Conservation (phyloP, 1,140 invertebrate species). For the Anoplophora glabripennis region DNA sequence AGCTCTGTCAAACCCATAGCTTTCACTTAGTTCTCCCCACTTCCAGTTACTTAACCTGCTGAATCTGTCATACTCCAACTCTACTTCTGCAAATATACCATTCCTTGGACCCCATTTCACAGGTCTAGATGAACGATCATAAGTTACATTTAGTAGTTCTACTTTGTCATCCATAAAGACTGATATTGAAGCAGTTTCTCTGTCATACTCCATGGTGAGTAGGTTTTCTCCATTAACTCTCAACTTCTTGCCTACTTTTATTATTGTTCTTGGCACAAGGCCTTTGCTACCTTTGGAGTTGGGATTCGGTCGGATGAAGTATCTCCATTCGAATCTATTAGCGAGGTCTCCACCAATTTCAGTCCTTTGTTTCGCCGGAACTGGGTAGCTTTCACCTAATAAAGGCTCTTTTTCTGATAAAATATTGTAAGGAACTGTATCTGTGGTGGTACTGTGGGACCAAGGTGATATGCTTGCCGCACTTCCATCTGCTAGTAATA, state of each 20-base stretch:
- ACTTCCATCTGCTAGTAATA: slow-evolving; percentile 76
- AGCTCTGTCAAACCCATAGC: slow-evolving; percentile 82
- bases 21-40: slow-evolving; percentile 86
- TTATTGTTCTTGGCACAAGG: slow-evolving; percentile 59
- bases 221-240: slow-evolving; percentile 89
- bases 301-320: slow-evolving; percentile 72
- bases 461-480: slow-evolving; percentile 77
- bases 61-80: slow-evolving; percentile 89
- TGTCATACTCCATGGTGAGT: slow-evolving; percentile 88
- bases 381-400: slow-evolving; percentile 83
- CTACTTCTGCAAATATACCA: slow-evolving; percentile 81
- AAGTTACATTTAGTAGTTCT: slow-evolving; percentile 87
- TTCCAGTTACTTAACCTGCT: slow-evolving; percentile 87
- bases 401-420: slow-evolving; percentile 79
- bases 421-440: slow-evolving; percentile 81
- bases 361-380: slow-evolving; percentile 84
- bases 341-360: slow-evolving; percentile 86
- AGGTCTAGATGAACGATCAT: slow-evolving; percentile 86
- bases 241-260: slow-evolving; percentile 79
- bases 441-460: slow-evolving; percentile 79
- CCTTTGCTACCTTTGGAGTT: slow-evolving; percentile 58
- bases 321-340: slow-evolving; percentile 93
- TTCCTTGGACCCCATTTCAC: slow-evolving; percentile 85
- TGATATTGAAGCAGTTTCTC: slow-evolving; percentile 83
- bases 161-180: slow-evolving; percentile 86